Conservation (phyloP, 1,140 invertebrate species). For the Campoletis sonorensis region DNA sequence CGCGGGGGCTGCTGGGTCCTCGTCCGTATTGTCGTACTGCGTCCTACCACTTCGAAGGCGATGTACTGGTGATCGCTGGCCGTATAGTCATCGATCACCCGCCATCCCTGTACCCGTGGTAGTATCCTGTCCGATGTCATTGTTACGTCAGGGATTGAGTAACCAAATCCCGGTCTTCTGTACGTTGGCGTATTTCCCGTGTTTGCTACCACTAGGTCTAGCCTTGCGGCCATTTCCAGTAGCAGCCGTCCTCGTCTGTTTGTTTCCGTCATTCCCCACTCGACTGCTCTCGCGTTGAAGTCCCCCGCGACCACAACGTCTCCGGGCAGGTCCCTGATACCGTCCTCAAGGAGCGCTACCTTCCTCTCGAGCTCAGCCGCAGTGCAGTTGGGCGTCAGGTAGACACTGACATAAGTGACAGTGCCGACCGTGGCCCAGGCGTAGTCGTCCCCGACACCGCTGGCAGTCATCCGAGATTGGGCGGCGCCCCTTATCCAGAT, state of each 20-base stretch:
- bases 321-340: slow-evolving; percentile 5
- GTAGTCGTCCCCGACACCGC: slow-evolving; percentile 19
- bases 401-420: slow-evolving; percentile 37
- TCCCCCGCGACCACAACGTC: slow-evolving; percentile 43
- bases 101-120: slow-evolving; percentile 1
- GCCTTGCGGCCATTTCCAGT: slow-evolving; percentile 6
- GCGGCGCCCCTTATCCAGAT: too few relatives aligned
- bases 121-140: not conserved
- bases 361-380: slow-evolving; percentile 12
- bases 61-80: slow-evolving; percentile 36
- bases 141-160: slow-evolving; percentile 37
- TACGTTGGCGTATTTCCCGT: slow-evolving; percentile 12
- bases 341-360: slow-evolving; percentile 25
- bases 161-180: slow-evolving; percentile 33
- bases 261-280: slow-evolving; percentile 38
- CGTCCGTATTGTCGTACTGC: too few relatives aligned
- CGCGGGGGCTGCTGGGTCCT: too few relatives aligned
- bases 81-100: slow-evolving; percentile 37
- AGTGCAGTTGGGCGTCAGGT: slow-evolving; percentile 25
- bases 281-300: slow-evolving; percentile 39
- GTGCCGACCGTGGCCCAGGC: slow-evolving; percentile 17
- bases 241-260: slow-evolving; percentile 37
- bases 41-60: too few relatives aligned
- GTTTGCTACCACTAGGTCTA: slow-evolving; percentile 28
- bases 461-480: too few relatives aligned